Evolutionary conservation across 2,797 vertebrate genomes (phyloP).

Genomic region (Leuciscus waleckii): DNA sequence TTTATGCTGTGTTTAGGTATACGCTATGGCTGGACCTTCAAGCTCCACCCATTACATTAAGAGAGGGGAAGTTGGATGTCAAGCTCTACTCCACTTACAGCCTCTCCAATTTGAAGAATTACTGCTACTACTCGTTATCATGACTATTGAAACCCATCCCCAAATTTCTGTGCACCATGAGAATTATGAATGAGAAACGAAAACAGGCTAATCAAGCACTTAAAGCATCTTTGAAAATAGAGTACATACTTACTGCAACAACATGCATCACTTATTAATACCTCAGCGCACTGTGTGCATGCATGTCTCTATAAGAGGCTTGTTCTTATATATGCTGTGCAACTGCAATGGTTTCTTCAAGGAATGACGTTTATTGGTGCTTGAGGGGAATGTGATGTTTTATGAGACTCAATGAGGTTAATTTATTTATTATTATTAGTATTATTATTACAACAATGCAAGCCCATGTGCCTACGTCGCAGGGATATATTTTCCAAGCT

Average conservation of each 20-base stretch:
- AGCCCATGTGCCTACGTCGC: not conserved
- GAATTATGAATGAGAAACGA: not conserved
- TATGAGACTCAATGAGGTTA: not conserved
- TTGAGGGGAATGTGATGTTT: not conserved
- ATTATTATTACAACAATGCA: not conserved
- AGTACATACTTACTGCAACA: slow-evolving; percentile 19
- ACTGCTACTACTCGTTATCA: not conserved
- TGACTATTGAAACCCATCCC: not conserved
- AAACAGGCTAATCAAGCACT: slow-evolving; percentile 9
- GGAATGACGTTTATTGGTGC: not conserved
- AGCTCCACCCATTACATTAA: not conserved
- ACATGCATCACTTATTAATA: slow-evolving; percentile 16
- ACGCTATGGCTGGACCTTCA: not conserved
- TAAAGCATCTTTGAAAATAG: slow-evolving; percentile 15
- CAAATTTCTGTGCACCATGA: not conserved
- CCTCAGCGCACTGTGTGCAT: not conserved
- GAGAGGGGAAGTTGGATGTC: not conserved
- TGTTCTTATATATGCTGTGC: not conserved
- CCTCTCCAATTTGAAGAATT: not conserved
- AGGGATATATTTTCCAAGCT: not conserved
- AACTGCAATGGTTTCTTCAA: not conserved
- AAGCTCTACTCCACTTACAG: not conserved
- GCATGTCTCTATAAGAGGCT: slow-evolving; percentile 18
- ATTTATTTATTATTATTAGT: too few species aligned
- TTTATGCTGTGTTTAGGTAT: too few species aligned